These are phyloP conservation scores for Phrynosoma blainvillii DNA, from an alignment of 2,113 vertebrate genomes.

Conservation along the genomic window DNA sequence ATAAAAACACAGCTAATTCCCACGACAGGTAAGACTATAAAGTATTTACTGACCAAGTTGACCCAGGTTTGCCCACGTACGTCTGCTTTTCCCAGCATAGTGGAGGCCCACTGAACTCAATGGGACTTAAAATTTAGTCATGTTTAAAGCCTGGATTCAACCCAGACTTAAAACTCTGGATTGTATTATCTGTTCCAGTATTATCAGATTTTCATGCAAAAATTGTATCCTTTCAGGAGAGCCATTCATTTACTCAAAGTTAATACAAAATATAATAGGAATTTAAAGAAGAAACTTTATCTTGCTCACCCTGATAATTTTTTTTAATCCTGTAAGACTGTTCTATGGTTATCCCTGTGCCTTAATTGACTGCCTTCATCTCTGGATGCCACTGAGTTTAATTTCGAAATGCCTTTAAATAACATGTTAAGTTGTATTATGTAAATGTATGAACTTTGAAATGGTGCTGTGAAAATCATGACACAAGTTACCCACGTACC, in stretches of 20 bases:
- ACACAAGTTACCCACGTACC: slow-evolving; percentile 25
- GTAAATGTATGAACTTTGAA: slow-evolving; percentile 6
- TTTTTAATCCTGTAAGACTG: not conserved
- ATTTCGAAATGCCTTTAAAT: slow-evolving; percentile 19
- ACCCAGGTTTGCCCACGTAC: not conserved
- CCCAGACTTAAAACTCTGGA: not conserved
- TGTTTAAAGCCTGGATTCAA: not conserved
- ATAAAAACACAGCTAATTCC: not conserved
- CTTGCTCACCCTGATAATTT: not conserved
- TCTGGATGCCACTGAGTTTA: slow-evolving; percentile 25
- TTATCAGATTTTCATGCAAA: not conserved
- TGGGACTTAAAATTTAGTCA: not conserved
- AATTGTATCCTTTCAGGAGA: not conserved
- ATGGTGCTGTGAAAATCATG: slow-evolving; percentile 25
- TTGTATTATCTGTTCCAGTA: not conserved
- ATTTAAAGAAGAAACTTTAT: slow-evolving; percentile 34
- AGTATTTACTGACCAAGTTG: not conserved
- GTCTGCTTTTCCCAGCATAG: too few relatives aligned
- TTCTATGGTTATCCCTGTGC: not conserved
- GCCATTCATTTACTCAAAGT: not conserved
- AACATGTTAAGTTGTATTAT: slow-evolving; percentile 2
- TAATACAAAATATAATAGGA: slow-evolving; percentile 36
- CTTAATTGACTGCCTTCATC: not conserved
- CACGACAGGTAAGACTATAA: too few relatives aligned
- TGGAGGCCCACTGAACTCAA: too few relatives aligned